These are phyloP conservation scores for Sebastes iracundus DNA, from an alignment of 2,797 vertebrate species.

Conservation along the genomic window DNA sequence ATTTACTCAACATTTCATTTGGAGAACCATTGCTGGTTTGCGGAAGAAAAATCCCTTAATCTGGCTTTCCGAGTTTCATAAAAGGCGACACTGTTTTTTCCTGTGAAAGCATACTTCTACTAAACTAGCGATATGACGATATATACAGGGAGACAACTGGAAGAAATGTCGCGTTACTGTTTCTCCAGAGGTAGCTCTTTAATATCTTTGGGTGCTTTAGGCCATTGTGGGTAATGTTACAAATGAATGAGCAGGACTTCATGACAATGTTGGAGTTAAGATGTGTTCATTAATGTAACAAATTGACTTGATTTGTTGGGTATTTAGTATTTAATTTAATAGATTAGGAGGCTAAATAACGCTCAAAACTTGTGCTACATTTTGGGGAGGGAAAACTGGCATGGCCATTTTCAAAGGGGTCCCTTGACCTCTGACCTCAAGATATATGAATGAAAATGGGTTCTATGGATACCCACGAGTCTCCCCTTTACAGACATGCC, in stretches of 20 bases:
- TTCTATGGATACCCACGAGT: too few species aligned
- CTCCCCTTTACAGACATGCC: too few species aligned
- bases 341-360: neutral
- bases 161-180: neutral
- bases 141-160: neutral
- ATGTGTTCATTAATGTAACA: neutral
- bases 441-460: too few species aligned
- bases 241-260: conserved; percentile 23
- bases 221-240: neutral
- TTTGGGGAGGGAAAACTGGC: too few species aligned
- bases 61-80: neutral
- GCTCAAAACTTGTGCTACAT: too few species aligned
- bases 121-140: neutral
- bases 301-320: neutral
- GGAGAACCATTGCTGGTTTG: neutral
- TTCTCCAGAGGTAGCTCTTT: neutral
- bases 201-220: neutral
- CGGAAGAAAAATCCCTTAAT: neutral
- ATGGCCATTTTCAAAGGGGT: too few species aligned
- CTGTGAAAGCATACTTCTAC: neutral
- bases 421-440: too few species aligned
- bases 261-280: neutral
- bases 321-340: conserved; percentile 2
- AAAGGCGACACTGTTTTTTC: neutral
- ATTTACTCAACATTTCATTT: neutral